phyloP scores from a whole-genome alignment of 2,888 invertebrate genomes.

The Prosopocoilus inquinatus region DNA sequence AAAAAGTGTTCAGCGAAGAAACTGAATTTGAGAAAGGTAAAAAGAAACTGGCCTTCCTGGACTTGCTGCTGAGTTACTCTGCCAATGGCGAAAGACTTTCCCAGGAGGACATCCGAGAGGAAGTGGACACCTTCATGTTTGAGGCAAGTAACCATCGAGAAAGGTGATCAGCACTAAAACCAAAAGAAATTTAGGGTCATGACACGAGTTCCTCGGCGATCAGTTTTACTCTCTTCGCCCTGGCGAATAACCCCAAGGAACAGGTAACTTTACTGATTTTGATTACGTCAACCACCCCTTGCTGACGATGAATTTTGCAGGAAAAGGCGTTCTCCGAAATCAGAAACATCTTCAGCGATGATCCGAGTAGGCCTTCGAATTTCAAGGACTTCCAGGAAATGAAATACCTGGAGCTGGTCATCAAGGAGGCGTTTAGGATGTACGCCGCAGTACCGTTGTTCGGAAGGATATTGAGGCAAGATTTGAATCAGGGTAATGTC shows the following conservation, averaged over 20 bases:
- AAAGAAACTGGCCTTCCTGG: constrained; percentile 6
- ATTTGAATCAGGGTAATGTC: constrained; percentile 6
- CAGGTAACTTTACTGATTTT: constrained; percentile 34
- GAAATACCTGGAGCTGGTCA: too few species aligned
- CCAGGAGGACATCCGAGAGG: constrained; percentile 2
- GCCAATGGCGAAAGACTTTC: not conserved
- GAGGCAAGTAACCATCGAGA: not conserved
- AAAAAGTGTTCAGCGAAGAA: too few species aligned
- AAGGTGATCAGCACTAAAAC: too few species aligned
- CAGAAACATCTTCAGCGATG: too few species aligned
- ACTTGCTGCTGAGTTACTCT: constrained; percentile 1
- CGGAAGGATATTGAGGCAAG: too few species aligned
- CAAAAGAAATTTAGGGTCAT: constrained; percentile 44
- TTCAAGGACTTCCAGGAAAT: too few species aligned
- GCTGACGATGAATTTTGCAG: constrained; percentile 25
- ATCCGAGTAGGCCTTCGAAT: not conserved
- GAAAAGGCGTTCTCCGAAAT: constrained; percentile 21
- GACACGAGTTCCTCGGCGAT: constrained; percentile 52
- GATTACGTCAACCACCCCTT: not conserved
- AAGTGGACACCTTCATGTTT: constrained; percentile 6
- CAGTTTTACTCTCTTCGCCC: constrained; percentile 48
- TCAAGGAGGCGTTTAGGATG: too few species aligned
- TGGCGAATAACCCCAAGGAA: constrained; percentile 49
- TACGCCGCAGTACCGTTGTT: too few species aligned
- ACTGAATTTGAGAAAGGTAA: not conserved